These are phyloP conservation scores for Lordiphosa collinella DNA, from an alignment of 1,140 invertebrate genomes.

Conservation along the genomic window DNA sequence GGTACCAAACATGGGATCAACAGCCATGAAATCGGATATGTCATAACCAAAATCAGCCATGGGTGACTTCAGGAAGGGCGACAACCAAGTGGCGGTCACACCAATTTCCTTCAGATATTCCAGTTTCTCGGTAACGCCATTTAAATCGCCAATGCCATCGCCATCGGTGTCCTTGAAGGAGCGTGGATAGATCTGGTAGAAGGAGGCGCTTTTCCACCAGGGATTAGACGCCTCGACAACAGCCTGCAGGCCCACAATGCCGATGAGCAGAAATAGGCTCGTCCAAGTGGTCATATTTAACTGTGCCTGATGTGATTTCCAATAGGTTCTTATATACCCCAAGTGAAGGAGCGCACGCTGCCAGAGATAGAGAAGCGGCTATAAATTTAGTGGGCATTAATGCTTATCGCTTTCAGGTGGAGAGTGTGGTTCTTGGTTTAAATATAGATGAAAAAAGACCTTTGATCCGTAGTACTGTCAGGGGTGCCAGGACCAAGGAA, in stretches of 20 bases:
- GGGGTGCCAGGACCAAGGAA: no score
- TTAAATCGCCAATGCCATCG: conserved; percentile 84
- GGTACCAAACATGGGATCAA: conserved; percentile 86
- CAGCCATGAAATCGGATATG: conserved; percentile 85
- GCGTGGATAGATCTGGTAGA: conserved; percentile 87
- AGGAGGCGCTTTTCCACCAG: conserved; percentile 86
- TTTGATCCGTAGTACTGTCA: conserved; percentile 1
- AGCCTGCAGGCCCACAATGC: conserved; percentile 38
- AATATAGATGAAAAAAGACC: conserved; percentile 30
- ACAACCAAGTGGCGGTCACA: conserved; percentile 84
- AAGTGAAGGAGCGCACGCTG: not conserved
- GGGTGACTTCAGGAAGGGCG: conserved; percentile 86
- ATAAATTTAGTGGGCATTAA: conserved; percentile 41
- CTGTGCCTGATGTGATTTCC: conserved; percentile 17
- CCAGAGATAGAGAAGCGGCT: conserved; percentile 18
- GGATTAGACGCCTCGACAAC: conserved; percentile 54
- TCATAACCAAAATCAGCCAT: conserved; percentile 86
- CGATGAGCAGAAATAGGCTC: conserved; percentile 38
- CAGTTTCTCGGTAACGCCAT: conserved; percentile 81
- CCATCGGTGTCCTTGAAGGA: conserved; percentile 86
- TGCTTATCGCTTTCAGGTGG: conserved; percentile 41
- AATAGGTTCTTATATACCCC: conserved; percentile 48
- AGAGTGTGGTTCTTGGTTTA: not conserved
- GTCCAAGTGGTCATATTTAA: conserved; percentile 51
- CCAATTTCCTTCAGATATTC: conserved; percentile 82